A percentile compares a stretch with the other conserved stretches of the same genome.
Evolutionary conservation across 2,797 vertebrate species (phyloP).

Genomic region (Pangasius krempfi): DNA sequence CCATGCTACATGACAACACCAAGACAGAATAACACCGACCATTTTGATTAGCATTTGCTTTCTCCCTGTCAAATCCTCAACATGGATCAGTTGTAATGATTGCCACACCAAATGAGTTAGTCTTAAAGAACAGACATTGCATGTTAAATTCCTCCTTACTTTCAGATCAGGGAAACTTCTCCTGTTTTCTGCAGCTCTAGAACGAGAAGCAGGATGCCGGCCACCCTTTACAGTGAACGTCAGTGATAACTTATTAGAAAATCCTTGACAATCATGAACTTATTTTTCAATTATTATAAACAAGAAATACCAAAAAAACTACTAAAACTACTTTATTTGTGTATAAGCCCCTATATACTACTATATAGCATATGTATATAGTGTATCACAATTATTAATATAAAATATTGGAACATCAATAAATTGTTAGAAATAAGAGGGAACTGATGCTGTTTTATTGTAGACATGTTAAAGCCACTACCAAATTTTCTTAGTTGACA

Average conservation of each 20-base stretch:
- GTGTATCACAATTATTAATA: neutral
- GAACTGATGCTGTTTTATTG: neutral
- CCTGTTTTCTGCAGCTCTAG: constrained; percentile 43
- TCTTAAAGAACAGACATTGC: constrained; percentile 3
- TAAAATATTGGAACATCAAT: neutral
- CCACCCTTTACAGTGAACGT: constrained; percentile 51
- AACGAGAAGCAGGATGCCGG: constrained; percentile 19
- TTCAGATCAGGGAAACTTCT: constrained; percentile 55
- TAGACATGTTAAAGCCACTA: neutral
- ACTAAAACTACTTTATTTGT: too few relatives aligned
- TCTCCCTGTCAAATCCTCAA: neutral
- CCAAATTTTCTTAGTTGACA: neutral
- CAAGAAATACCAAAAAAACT: neutral
- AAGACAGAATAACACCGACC: neutral
- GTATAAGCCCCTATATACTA: too few relatives aligned
- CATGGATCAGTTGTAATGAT: neutral
- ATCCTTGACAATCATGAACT: neutral
- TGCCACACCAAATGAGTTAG: constrained; percentile 41
- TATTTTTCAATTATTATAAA: neutral
- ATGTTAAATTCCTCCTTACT: constrained; percentile 53
- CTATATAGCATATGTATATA: too few relatives aligned
- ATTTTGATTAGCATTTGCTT: neutral
- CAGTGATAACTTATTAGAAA: constrained; percentile 12
- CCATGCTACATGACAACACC: neutral
- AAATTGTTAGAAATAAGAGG: neutral